phyloP scores from a whole-genome alignment of 2,888 invertebrate species.

The Tortricodes alternella region DNA sequence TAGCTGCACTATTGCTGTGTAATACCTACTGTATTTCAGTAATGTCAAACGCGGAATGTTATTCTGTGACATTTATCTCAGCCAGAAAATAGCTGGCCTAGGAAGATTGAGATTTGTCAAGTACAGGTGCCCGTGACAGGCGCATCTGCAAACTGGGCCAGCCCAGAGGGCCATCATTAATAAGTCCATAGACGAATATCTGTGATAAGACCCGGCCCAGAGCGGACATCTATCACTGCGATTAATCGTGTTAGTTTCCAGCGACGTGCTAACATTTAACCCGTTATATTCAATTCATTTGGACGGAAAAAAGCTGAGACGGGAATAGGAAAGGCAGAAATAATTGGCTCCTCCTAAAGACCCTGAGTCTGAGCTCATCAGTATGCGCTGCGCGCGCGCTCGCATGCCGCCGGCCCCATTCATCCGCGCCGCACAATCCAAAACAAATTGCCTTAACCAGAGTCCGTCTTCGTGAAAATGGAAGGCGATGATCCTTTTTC shows the following conservation, averaged over 20 bases:
- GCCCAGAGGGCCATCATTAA: constrained; percentile 1
- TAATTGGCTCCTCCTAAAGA: constrained; percentile 51
- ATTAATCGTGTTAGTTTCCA: neutral
- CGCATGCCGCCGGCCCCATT: constrained; percentile 56
- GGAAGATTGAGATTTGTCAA: constrained; percentile 14
- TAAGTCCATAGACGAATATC: no score
- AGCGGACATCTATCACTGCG: constrained; percentile 3
- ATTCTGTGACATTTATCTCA: constrained; percentile 9
- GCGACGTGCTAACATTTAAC: neutral
- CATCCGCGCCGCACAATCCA: constrained; percentile 63
- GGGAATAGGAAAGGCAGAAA: constrained; percentile 50
- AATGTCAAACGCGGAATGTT: no score
- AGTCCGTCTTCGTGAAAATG: constrained; percentile 54
- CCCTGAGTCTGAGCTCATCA: constrained; percentile 54
- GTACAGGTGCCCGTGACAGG: constrained; percentile 12
- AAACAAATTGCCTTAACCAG: constrained; percentile 69
- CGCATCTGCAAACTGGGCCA: constrained; percentile 1
- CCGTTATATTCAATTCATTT: constrained; percentile 32
- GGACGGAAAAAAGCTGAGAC: constrained; percentile 40
- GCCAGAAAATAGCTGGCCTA: neutral
- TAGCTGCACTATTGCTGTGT: no score
- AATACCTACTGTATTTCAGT: no score
- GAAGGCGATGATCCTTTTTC: constrained; percentile 53
- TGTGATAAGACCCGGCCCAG: no score
- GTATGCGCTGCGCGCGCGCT: constrained; percentile 55